Base-by-base conservation (phyloP, 2,888 invertebrate genomes). In the Synanthedon formicaeformis region DNA sequence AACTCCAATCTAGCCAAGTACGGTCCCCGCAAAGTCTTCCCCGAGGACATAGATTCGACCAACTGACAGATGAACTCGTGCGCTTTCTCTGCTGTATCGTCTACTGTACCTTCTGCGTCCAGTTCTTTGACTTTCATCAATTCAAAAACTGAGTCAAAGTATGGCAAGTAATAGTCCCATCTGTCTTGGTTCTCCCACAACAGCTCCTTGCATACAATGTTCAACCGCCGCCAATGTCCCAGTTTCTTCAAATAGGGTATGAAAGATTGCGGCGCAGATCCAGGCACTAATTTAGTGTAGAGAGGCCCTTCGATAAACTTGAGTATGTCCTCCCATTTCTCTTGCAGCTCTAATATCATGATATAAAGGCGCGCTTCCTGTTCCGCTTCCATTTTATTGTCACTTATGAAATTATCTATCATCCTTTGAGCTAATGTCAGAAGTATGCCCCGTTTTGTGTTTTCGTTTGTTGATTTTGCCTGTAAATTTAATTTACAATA, bases 281-380 rank as follows among this genome's bases (percentile, higher is more conserved):
- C 92, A 0, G 93, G 92, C 48, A 92, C 90, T 56, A 93, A 73
- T 66, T 90, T 91, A 23, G 88, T 80, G 53, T 93, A 93, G 1
- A 96, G 77, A 0, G 93, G 92, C 1, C 95, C 92, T 56, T 93
- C 92, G n/a, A 98, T 84, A 55, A 97, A 91, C 53, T 92, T 90
- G 48, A 97, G 78, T 11, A 96, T 93, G 66, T 95, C 95, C 61
- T 93, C 90, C 81, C 91, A 92, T 76, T 97, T 97, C 41, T 91
- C 91, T 75, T 93, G 92, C 13, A 93, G 83, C 66, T 96, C 81
- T 16, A 88, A 63, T 57, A 98, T 94, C 88, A 96, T 94, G 54
- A 98, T 88, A 80, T 97, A 97, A 49, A 98, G 89, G 55, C 95
- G 92, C 0, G 97, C 93, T 78, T 99, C 98, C 79, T 96, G 96